Evolutionary conservation across 2,113 vertebrate genomes (phyloP).

Genomic region (Spea multiplicata): DNA sequence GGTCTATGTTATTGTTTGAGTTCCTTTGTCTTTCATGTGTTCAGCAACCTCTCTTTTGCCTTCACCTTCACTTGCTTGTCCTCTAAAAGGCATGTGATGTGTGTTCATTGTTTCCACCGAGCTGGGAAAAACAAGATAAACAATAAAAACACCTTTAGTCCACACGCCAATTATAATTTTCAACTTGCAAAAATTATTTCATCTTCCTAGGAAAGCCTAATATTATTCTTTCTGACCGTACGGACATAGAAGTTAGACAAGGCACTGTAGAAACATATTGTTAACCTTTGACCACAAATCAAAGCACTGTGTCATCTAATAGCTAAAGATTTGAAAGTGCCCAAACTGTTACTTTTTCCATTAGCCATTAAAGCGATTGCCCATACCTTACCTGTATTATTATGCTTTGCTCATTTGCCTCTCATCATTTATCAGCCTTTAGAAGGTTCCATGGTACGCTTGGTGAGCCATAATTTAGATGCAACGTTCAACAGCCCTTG

Average conservation of each 20-base stretch:
- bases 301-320: too few relatives aligned
- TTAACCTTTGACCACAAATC: too few relatives aligned
- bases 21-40: constrained; percentile 10
- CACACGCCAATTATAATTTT: neutral
- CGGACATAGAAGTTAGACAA: neutral
- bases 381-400: too few relatives aligned
- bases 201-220: neutral
- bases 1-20: constrained; percentile 14
- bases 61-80: constrained; percentile 14
- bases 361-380: too few relatives aligned
- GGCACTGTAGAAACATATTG: too few relatives aligned
- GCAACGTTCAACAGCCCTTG: too few relatives aligned
- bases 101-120: constrained; percentile 9
- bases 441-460: too few relatives aligned
- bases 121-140: constrained; percentile 14
- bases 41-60: constrained; percentile 2
- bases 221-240: neutral
- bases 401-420: too few relatives aligned
- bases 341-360: too few relatives aligned
- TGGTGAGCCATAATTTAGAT: too few relatives aligned
- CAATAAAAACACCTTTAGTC: neutral
- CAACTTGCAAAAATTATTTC: constrained; percentile 24
- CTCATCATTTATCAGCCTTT: too few relatives aligned
- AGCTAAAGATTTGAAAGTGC: too few relatives aligned
- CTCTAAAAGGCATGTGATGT: neutral